Base-by-base conservation (phyloP, 2,113 vertebrate genomes). In the Gulo gulo region DNA sequence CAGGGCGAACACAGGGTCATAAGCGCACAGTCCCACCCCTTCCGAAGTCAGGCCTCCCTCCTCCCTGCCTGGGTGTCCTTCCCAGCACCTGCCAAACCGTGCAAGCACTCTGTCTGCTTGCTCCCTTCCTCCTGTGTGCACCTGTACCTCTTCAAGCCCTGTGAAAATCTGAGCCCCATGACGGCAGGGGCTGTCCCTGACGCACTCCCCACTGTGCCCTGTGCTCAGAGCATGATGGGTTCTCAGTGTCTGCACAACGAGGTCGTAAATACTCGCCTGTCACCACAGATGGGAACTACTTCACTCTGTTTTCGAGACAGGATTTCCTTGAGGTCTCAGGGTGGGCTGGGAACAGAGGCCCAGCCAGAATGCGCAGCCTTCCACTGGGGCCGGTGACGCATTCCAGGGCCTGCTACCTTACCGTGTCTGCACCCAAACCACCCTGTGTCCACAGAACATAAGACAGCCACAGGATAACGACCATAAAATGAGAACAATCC, bases 191-290 rank as follows among this genome's bases (percentile, higher is more conserved):
- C 52, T 24, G 29, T 18, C 2, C 36, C 45, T 2, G 31, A 29
- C 9, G 13, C 2, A 0, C 39, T 12, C 23, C 5, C 3, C 4
- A 3, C 7, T 7, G 7, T 18, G 42, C 4, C 4, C 26, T 2
- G 21, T 0, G 11, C 82, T 23, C 8, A 10, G 50, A 20, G 50
- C 31, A 57, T 0, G 2, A 2, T 4, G 7, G 45, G 23, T 7
- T 55, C 71, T 39, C 39, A 2, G 52, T 7, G 24, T 3, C 0
- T 24, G n/a, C 1, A 47, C 59, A 31, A 21, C 3, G 9, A 61
- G 3, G 29, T 16, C 2, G 1, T 11, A 7, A 50, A 47, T 11
- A 24, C 57, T 0, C 24, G 59, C 42, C 34, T 2, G 3, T 8
- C 11, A n/a, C 73, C 6, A 21, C 61, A 21, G 42, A 42, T 0